phyloP scores from a whole-genome alignment of 2,888 invertebrate species.

The Tinea semifulvella region DNA sequence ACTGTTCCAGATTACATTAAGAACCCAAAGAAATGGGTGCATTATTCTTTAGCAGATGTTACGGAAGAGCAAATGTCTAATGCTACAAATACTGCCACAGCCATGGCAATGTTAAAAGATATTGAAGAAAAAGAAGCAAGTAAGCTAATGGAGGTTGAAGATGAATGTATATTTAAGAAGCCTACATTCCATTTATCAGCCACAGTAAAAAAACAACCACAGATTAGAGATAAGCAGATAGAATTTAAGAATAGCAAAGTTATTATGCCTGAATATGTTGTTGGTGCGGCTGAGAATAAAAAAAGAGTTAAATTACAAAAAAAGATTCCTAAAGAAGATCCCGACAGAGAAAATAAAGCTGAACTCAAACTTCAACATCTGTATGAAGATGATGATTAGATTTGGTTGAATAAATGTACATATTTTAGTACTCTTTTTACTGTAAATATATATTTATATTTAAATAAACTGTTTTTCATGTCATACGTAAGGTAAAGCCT shows the following conservation, averaged over 20 bases:
- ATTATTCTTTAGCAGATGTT: conserved; percentile 82
- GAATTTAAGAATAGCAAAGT: conserved; percentile 72
- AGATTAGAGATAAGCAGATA: conserved; percentile 16
- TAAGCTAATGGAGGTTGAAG: conserved; percentile 33
- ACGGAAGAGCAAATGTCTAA: conserved; percentile 80
- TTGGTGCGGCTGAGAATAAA: conserved; percentile 70
- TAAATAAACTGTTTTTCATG: neutral
- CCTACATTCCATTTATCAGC: conserved; percentile 48
- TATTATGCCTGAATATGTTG: conserved; percentile 84
- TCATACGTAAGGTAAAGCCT: neutral
- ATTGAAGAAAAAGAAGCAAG: conserved; percentile 63
- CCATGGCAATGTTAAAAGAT: conserved; percentile 77
- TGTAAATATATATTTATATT: neutral
- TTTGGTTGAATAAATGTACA: neutral
- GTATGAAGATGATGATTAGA: conserved; percentile 41
- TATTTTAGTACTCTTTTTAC: neutral
- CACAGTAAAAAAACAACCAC: conserved; percentile 31
- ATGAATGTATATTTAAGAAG: conserved; percentile 42
- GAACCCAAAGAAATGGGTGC: conserved; percentile 85
- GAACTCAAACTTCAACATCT: conserved; percentile 57
- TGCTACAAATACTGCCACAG: conserved; percentile 78
- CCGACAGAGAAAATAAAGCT: conserved; percentile 32
- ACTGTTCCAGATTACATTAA: conserved; percentile 61
- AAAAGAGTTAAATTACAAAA: conserved; percentile 37
- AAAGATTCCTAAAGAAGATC: conserved; percentile 19